Percentiles rank a stretch among this genome's conserved stretches.
Evolutionary conservation across 2,888 invertebrate species (phyloP).

Genomic region (Melieria omissa): DNA sequence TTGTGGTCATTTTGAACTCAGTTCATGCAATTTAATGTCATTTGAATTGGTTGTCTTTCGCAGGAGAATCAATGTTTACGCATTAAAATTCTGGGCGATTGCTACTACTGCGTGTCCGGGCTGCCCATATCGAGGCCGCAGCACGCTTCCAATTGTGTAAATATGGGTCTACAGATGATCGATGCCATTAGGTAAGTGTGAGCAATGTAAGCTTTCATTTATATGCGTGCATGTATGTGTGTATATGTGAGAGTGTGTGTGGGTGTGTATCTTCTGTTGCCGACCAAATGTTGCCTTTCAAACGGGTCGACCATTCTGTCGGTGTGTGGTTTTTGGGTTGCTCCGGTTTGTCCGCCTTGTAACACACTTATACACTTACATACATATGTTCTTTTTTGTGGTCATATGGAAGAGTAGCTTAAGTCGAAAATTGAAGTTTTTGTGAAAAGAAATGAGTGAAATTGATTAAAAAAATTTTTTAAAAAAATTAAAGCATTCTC

Average conservation of each 20-base stretch:
- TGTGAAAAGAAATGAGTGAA: too few relatives aligned
- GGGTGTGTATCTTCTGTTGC: too few relatives aligned
- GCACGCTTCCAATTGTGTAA: slow-evolving; percentile 94
- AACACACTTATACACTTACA: too few relatives aligned
- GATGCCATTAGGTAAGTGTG: slow-evolving; percentile 84
- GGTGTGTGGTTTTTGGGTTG: too few relatives aligned
- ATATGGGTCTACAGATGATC: slow-evolving; percentile 96
- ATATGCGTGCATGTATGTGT: slow-evolving; percentile 1
- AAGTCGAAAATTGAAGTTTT: not conserved
- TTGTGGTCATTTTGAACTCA: not conserved
- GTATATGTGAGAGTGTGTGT: not conserved
- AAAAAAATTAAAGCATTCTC: not conserved
- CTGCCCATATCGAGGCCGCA: slow-evolving; percentile 91
- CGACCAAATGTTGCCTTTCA: too few relatives aligned
- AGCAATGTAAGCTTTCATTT: not conserved
- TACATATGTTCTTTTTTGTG: too few relatives aligned
- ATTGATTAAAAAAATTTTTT: not conserved
- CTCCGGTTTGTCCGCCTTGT: too few relatives aligned
- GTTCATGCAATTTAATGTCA: not conserved
- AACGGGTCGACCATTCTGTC: too few relatives aligned
- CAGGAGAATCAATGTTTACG: slow-evolving; percentile 96
- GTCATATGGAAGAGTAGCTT: too few relatives aligned
- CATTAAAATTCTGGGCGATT: slow-evolving; percentile 95
- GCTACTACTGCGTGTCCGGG: slow-evolving; percentile 95
- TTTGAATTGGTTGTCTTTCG: slow-evolving; percentile 44